Evolutionary conservation across 2,888 invertebrate species (phyloP).

Genomic region (Phalera bucephala): DNA sequence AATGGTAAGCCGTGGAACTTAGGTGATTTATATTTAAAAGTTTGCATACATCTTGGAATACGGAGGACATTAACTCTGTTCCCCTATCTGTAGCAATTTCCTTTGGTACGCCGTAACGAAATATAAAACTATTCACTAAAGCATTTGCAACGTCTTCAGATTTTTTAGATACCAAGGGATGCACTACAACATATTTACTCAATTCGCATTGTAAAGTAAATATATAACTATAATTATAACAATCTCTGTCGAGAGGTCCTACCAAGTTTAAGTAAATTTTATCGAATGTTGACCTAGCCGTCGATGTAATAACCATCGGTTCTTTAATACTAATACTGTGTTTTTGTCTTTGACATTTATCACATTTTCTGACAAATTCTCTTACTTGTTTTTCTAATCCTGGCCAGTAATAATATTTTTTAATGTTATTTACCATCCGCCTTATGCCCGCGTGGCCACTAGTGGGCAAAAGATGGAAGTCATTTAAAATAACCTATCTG

Average conservation of each 20-base stretch:
- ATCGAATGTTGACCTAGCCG: too few species aligned
- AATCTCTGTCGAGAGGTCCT: conserved; percentile 5
- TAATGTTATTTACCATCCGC: too few species aligned
- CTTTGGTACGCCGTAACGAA: conserved; percentile 5
- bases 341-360: too few species aligned
- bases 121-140: conserved; percentile 7
- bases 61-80: conserved; percentile 6
- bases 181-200: conserved; percentile 2
- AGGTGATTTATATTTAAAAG: conserved; percentile 7
- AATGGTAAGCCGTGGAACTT: conserved; percentile 6
- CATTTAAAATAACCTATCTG: too few species aligned
- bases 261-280: conserved; percentile 4
- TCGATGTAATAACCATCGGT: too few species aligned
- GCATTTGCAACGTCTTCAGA: conserved; percentile 6
- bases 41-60: conserved; percentile 5
- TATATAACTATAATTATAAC: conserved; percentile 3
- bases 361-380: too few species aligned
- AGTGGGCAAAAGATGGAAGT: too few species aligned
- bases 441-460: too few species aligned
- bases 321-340: too few species aligned
- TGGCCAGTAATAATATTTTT: too few species aligned
- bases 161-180: conserved; percentile 9
- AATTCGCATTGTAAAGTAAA: conserved; percentile 9
- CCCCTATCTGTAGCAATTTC: conserved; percentile 7
- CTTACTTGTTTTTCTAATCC: too few species aligned